phyloP scores from a whole-genome alignment of 2,797 vertebrate genomes.

The Meriones psammophilus region DNA sequence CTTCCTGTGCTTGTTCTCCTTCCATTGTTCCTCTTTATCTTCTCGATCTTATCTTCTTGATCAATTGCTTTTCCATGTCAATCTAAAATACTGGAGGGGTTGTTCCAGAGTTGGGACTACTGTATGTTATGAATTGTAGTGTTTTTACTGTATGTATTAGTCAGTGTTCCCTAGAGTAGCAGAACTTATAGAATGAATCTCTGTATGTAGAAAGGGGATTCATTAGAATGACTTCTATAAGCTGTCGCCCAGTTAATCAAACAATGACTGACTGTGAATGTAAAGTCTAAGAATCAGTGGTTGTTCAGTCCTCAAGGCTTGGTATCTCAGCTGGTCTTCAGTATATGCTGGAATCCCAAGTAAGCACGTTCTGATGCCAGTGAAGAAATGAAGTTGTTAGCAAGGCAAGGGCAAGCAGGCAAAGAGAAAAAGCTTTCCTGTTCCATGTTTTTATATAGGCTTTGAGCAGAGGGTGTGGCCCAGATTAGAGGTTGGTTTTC shows the following conservation, averaged over 20 bases:
- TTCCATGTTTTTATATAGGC: neutral
- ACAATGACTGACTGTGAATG: neutral
- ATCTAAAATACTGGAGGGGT: constrained; percentile 12
- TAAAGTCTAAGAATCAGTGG: neutral
- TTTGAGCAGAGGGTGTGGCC: neutral
- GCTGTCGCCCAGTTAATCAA: neutral
- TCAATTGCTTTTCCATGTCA: neutral
- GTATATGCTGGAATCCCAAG: neutral
- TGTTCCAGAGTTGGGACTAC: neutral
- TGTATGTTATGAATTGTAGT: neutral
- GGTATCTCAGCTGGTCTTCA: neutral
- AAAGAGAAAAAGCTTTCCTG: neutral
- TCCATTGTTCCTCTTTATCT: neutral
- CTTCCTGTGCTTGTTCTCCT: neutral
- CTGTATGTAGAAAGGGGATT: neutral
- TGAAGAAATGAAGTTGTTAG: neutral
- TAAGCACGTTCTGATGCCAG: neutral
- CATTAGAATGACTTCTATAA: neutral
- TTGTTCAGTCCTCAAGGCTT: too few species aligned
- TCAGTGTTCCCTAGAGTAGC: neutral
- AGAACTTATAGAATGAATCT: neutral
- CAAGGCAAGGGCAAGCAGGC: neutral
- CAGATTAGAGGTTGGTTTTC: neutral
- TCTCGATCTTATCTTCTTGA: neutral
- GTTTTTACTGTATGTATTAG: neutral